A percentile compares a stretch with the other conserved stretches of the same genome.
phyloP scores from a whole-genome alignment of 2,888 invertebrate genomes.

The Labia minor region DNA sequence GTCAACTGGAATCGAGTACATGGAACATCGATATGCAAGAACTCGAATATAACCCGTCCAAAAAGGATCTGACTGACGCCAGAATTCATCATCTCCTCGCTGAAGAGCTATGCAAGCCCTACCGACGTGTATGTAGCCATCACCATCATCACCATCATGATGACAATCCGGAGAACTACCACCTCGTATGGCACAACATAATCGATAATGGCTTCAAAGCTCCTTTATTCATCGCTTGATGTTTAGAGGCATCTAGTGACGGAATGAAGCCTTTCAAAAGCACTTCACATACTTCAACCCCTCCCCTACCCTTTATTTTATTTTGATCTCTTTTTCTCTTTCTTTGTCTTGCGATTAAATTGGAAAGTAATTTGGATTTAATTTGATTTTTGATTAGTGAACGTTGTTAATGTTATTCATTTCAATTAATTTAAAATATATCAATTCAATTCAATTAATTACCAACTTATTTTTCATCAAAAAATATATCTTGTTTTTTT shows the following conservation, averaged over 20 bases:
- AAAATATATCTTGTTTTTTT: no score
- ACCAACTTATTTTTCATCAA: no score
- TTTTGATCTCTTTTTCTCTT: neutral
- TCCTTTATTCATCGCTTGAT: slow-evolving; percentile 13
- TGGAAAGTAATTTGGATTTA: no score
- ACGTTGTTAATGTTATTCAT: no score
- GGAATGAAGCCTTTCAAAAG: neutral
- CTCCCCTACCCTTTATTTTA: neutral
- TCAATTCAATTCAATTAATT: no score
- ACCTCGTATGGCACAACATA: slow-evolving; percentile 2
- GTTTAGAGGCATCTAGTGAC: neutral
- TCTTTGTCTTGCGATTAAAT: no score
- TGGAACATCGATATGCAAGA: slow-evolving; percentile 92
- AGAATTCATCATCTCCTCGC: slow-evolving; percentile 85
- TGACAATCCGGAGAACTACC: slow-evolving; percentile 1
- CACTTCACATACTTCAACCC: neutral
- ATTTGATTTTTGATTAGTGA: no score
- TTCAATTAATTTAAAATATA: no score
- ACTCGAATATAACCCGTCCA: slow-evolving; percentile 82
- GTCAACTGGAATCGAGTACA: slow-evolving; percentile 71
- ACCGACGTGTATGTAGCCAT: slow-evolving; percentile 57
- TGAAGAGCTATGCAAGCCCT: slow-evolving; percentile 79
- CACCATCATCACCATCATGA: neutral
- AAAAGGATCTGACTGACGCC: slow-evolving; percentile 87
- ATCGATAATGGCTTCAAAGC: neutral